phyloP scores from a whole-genome alignment of 2,113 vertebrate species.

The Varanus salvator region DNA sequence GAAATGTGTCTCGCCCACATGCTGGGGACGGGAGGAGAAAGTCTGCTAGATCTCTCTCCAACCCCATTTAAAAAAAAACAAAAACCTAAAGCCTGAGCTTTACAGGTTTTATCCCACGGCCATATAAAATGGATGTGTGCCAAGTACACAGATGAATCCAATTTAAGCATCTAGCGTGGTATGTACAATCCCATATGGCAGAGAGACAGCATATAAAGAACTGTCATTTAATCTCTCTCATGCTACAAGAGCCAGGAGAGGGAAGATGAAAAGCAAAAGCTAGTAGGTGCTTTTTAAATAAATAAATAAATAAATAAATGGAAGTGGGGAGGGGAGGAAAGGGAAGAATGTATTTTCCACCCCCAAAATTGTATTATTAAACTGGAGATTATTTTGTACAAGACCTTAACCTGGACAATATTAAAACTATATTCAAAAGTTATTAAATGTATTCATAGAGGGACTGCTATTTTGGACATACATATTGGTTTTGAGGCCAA shows the following conservation, averaged over 20 bases:
- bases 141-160: slow-evolving; percentile 38
- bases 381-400: background rate
- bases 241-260: background rate
- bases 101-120: slow-evolving; percentile 10
- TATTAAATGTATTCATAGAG: background rate
- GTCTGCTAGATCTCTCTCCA: background rate
- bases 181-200: slow-evolving; percentile 25
- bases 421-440: background rate
- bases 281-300: background rate
- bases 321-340: background rate
- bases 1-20: background rate
- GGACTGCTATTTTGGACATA: background rate
- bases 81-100: background rate
- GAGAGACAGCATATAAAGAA: slow-evolving; percentile 18
- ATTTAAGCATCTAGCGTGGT: slow-evolving; percentile 14
- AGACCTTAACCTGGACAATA: background rate
- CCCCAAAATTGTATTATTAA: background rate
- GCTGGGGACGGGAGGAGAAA: background rate
- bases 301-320: background rate
- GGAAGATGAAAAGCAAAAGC: slow-evolving; percentile 8
- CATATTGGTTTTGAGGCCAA: background rate
- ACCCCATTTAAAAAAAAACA: background rate
- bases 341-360: background rate
- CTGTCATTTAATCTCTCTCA: slow-evolving; percentile 23
- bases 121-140: slow-evolving; percentile 26